Percentiles rank a stretch among this genome's conserved stretches.
Conservation (phyloP, 2,797 vertebrate genomes). For the Darevskia mixta region DNA sequence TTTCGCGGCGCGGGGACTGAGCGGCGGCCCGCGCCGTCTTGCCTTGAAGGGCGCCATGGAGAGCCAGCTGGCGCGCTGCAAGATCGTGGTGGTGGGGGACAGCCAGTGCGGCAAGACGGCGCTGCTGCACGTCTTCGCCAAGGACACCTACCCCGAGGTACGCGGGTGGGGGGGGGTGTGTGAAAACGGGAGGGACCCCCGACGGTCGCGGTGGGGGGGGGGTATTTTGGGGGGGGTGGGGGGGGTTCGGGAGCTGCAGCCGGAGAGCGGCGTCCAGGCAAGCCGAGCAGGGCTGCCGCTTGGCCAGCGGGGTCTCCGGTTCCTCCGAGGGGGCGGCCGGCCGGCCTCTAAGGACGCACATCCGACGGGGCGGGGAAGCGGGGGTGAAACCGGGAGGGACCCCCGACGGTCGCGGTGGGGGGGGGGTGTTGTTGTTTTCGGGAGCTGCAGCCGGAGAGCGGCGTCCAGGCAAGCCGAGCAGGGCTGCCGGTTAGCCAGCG, state of each 20-base stretch:
- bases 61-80: constrained; percentile 91
- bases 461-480: neutral
- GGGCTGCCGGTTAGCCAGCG: neutral
- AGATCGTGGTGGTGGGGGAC: constrained; percentile 97
- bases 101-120: constrained; percentile 96
- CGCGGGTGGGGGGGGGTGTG: neutral
- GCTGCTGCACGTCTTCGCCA: constrained; percentile 95
- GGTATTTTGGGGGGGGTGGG: neutral
- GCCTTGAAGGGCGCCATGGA: constrained; percentile 83
- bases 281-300: neutral
- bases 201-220: too few relatives aligned
- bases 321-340: too few relatives aligned
- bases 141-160: constrained; percentile 96
- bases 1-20: constrained; percentile 37
- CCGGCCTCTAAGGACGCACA: too few relatives aligned
- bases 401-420: constrained; percentile 9
- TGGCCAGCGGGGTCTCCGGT: too few relatives aligned
- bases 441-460: neutral
- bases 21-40: neutral
- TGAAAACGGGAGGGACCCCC: neutral
- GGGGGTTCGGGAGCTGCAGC: neutral
- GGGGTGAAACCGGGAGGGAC: neutral
- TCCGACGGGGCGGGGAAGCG: too few relatives aligned
- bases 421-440: neutral
- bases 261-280: neutral